Base-by-base conservation (phyloP, 92 coral and sea anemone genomes). In the Epizoanthus rinbou region DNA sequence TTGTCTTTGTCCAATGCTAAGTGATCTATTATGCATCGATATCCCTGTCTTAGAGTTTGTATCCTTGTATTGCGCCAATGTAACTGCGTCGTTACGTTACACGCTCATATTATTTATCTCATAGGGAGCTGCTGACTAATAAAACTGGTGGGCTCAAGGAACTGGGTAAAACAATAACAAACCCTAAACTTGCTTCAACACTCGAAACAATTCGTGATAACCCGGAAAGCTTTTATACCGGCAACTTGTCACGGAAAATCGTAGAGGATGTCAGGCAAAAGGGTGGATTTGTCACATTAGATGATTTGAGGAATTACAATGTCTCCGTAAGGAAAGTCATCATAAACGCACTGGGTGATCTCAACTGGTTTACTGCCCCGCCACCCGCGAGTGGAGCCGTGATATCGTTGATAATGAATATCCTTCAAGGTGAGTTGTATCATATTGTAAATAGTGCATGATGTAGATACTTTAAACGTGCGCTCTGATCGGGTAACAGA, bases 341-440 rank as follows among this genome's bases (percentile, higher is more conserved):
- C 23, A 80, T 16, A n/a, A 85, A 81, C 58, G 25, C 74, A 57
- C 78, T 76, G 82, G 76, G 88, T 69, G 83, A 86, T 24, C 85
- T 83, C 69, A 87, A 39, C 4, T 86, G 92, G 89, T 89, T 92
- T 75, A 90, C 94, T 17, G 90, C 89, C 16, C 92, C 94, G 0
- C 92, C 98, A 22, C 94, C 98, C 2, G 58, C 98, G 16, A 94
- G 98, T 87, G 98, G 98, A 8, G 84, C 94, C 8, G 91, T 93
- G 78, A 83, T 94, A 85, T 80, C 87, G 52, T 80, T 94, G 79
- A 88, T 94, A 6, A 78, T 94, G 69, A 92, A 94, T 66, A 92
- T 94, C 71, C 84, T 94, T 17, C 91, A 90, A 94, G 98, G 98
- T 94, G 16, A 4, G 83, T 24, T 22, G 3, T 16, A 5, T 4